These are phyloP conservation scores for Arrhopalites spinosus DNA, from an alignment of 2,888 invertebrate species.

Conservation along the genomic window DNA sequence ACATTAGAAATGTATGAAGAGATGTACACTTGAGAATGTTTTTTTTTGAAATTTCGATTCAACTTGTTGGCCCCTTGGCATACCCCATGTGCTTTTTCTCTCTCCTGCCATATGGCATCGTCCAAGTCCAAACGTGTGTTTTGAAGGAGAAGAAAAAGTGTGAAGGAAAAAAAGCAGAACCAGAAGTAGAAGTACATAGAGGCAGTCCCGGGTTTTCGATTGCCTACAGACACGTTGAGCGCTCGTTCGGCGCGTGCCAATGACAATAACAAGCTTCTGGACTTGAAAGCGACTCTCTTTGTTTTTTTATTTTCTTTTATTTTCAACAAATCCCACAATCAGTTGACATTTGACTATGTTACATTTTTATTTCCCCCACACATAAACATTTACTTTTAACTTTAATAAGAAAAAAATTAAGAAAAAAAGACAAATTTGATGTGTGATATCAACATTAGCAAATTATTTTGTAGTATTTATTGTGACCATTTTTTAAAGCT, in stretches of 20 bases:
- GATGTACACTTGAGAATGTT: not conserved
- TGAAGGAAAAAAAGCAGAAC: constrained; percentile 18
- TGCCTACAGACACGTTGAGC: constrained; percentile 25
- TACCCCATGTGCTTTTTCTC: not conserved
- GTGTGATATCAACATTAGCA: no score
- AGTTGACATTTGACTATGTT: no score
- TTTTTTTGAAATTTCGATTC: not conserved
- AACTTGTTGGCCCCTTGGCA: constrained; percentile 5
- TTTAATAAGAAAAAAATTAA: no score
- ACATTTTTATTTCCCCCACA: no score
- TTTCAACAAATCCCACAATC: no score
- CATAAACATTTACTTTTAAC: no score
- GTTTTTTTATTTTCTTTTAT: not conserved
- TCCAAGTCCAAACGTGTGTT: no score
- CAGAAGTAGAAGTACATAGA: constrained; percentile 8
- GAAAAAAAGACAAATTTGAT: no score
- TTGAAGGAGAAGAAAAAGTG: not conserved
- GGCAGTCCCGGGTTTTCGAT: constrained; percentile 20
- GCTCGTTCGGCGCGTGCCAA: constrained; percentile 31
- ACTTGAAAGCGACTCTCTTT: not conserved
- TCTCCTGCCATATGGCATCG: constrained; percentile 25
- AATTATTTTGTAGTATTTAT: no score
- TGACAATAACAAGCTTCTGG: constrained; percentile 20
- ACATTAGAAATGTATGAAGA: no score
- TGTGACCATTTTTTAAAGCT: no score